These are phyloP conservation scores for Drosophila paramelanica DNA, from an alignment of 2,888 invertebrate species.

Conservation along the genomic window DNA sequence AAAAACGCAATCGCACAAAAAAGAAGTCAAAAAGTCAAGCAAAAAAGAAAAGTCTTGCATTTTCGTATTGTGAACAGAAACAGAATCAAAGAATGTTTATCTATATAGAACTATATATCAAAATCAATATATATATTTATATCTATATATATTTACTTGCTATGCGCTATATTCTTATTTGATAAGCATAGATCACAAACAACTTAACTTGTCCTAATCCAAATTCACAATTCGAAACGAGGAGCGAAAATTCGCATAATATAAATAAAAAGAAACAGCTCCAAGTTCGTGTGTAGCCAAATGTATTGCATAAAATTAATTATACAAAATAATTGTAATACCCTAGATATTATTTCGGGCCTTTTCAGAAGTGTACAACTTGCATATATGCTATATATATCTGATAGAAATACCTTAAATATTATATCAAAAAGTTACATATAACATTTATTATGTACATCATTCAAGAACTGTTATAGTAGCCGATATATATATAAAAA, in stretches of 20 bases:
- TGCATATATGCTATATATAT: constrained; percentile 50
- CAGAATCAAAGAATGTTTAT: constrained; percentile 61
- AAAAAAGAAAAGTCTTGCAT: constrained; percentile 39
- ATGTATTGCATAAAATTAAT: constrained; percentile 64
- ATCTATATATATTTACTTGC: not conserved
- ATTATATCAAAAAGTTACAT: no score
- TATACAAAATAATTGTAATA: constrained; percentile 11
- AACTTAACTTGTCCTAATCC: constrained; percentile 24
- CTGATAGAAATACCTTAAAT: constrained; percentile 7
- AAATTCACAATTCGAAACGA: constrained; percentile 61
- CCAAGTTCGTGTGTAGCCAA: constrained; percentile 73
- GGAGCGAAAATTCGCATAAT: constrained; percentile 8
- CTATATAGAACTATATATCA: constrained; percentile 26
- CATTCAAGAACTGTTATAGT: no score
- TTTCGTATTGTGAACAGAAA: constrained; percentile 28
- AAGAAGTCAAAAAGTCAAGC: constrained; percentile 1
- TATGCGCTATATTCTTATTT: not conserved
- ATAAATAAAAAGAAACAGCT: constrained; percentile 17
- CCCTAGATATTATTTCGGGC: constrained; percentile 57
- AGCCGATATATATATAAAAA: no score
- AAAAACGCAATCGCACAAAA: constrained; percentile 30
- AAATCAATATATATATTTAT: not conserved
- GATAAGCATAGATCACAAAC: constrained; percentile 11
- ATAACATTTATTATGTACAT: no score
- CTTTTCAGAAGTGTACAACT: constrained; percentile 71